Evolutionary conservation across 1,140 invertebrate species (phyloP).

Genomic region (Drosophila littoralis): DNA sequence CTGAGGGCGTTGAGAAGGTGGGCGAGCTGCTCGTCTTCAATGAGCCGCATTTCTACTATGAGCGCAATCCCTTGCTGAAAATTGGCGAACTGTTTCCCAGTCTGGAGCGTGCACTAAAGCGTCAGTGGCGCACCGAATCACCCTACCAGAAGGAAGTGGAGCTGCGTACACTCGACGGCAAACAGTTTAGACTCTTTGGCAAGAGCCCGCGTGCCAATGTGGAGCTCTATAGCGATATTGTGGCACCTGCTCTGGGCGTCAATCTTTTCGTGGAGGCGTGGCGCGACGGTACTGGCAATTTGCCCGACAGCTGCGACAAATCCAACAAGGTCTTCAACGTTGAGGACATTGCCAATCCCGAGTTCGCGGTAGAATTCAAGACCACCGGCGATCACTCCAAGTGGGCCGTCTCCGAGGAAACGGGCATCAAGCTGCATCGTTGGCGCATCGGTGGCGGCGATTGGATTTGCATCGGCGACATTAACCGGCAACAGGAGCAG

Average conservation of each 20-base stretch:
- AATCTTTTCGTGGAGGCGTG: conserved; percentile 94
- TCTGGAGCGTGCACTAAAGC: conserved; percentile 87
- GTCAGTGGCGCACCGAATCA: conserved; percentile 86
- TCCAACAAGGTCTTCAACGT: conserved; percentile 88
- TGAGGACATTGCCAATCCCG: conserved; percentile 86
- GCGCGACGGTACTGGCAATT: conserved; percentile 91
- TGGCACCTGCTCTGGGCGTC: conserved; percentile 89
- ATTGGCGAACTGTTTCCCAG: conserved; percentile 84
- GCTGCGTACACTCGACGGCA: conserved; percentile 86
- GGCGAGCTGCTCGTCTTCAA: conserved; percentile 91
- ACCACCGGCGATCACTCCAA: conserved; percentile 95
- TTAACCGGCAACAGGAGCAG: conserved; percentile 93
- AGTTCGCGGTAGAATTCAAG: conserved; percentile 88
- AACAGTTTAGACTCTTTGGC: conserved; percentile 90
- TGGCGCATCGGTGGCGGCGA: conserved; percentile 85
- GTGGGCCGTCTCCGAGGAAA: conserved; percentile 90
- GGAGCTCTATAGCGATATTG: conserved; percentile 93
- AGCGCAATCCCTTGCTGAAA: conserved; percentile 85
- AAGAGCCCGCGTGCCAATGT: conserved; percentile 91
- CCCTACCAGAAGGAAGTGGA: conserved; percentile 87
- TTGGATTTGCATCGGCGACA: conserved; percentile 96
- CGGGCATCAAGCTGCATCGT: conserved; percentile 68
- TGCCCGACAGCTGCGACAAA: conserved; percentile 89
- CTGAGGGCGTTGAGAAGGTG: conserved; percentile 88
- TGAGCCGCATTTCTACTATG: conserved; percentile 89